A percentile compares a stretch with the other conserved stretches of the same genome.
Conservation (phyloP, 2,888 invertebrate species). For the Crematogaster levior region DNA sequence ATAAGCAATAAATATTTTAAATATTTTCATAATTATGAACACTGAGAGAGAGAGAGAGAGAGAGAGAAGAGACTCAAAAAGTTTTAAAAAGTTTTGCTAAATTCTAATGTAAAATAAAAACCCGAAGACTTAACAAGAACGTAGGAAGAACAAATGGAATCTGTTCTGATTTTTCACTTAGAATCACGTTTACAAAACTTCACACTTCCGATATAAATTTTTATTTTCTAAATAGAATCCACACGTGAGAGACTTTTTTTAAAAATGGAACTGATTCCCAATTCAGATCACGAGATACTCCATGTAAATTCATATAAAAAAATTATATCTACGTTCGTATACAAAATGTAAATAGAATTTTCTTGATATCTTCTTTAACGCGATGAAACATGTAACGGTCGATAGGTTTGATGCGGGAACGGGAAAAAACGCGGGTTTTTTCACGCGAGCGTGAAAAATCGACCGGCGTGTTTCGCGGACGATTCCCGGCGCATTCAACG, state of each 20-base stretch:
- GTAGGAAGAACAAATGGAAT: background rate
- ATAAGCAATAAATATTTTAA: background rate
- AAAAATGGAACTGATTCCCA: background rate
- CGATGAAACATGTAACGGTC: background rate
- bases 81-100: background rate
- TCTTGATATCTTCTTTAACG: background rate
- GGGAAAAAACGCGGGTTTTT: background rate
- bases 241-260: background rate
- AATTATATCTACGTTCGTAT: background rate
- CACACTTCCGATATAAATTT: background rate
- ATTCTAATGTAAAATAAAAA: background rate
- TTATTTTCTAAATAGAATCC: background rate
- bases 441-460: constrained; percentile 58
- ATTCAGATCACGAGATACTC: background rate
- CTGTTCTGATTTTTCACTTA: background rate
- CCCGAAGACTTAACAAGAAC: background rate
- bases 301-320: background rate
- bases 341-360: background rate
- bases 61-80: background rate
- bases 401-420: background rate
- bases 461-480: constrained; percentile 62
- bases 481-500: constrained; percentile 75
- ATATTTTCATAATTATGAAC: background rate
- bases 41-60: too few relatives aligned
- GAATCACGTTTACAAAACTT: background rate